Conservation (phyloP, 2,113 vertebrate genomes). For the Alouatta palliata region DNA sequence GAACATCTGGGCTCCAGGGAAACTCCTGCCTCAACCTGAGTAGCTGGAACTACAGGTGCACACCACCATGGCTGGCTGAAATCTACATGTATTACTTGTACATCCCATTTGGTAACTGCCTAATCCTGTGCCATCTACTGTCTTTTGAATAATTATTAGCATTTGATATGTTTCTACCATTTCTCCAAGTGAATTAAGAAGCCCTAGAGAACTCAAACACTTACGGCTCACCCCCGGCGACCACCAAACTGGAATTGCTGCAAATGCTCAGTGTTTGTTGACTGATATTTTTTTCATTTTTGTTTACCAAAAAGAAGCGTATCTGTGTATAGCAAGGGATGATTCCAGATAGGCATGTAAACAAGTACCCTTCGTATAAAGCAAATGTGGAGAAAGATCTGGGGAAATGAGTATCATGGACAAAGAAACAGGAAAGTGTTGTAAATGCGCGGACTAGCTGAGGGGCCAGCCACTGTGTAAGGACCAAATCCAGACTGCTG, state of each 20-base stretch:
- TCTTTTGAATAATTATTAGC: neutral
- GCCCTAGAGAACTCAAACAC: neutral
- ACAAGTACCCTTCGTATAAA: neutral
- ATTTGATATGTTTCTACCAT: neutral
- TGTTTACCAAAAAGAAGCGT: neutral
- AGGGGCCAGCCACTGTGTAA: rapidly evolving
- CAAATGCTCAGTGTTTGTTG: neutral
- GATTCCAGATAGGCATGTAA: neutral
- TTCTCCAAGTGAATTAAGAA: neutral
- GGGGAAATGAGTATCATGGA: neutral
- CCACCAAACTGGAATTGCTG: neutral
- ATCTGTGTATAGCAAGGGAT: neutral
- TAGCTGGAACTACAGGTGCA: no score
- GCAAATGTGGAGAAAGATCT: neutral
- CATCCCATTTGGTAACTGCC: neutral
- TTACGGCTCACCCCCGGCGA: neutral
- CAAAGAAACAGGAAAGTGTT: neutral
- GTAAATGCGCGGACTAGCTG: neutral
- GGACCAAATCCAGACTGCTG: neutral
- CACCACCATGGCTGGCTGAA: no score
- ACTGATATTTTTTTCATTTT: neutral
- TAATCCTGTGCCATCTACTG: neutral
- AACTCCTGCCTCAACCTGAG: no score
- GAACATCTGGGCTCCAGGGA: no score
- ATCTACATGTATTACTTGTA: neutral